A percentile compares a stretch with the other conserved stretches of the same genome.
Evolutionary conservation across 1,140 invertebrate species (phyloP).

Genomic region (Macrosteles quadrilineatus): DNA sequence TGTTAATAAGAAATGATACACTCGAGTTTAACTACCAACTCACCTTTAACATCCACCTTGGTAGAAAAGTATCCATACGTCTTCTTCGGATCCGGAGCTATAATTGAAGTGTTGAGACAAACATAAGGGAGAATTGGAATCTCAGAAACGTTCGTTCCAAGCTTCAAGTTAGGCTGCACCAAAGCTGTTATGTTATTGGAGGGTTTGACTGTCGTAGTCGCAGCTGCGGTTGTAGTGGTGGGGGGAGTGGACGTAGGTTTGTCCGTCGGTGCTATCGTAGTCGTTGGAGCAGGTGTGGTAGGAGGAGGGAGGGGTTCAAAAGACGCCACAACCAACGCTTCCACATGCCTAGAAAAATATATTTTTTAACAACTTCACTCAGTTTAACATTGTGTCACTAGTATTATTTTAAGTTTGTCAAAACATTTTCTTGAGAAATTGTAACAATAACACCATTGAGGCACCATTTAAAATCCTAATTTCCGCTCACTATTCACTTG

Average conservation of each 20-base stretch:
- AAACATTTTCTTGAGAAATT: too few relatives aligned
- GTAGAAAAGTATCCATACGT: conserved; percentile 70
- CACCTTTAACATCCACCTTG: conserved; percentile 37
- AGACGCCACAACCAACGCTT: conserved; percentile 68
- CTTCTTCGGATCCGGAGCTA: conserved; percentile 64
- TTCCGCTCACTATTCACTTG: too few relatives aligned
- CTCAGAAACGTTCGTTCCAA: conserved; percentile 18
- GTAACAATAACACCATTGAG: too few relatives aligned
- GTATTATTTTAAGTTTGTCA: too few relatives aligned
- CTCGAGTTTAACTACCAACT: too few relatives aligned
- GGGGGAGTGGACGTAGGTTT: conserved; percentile 41
- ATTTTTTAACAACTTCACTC: too few relatives aligned
- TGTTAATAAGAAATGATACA: too few relatives aligned
- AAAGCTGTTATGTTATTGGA: conserved; percentile 38
- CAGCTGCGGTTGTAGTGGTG: conserved; percentile 34
- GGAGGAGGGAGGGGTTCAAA: conserved; percentile 51
- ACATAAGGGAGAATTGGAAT: conserved; percentile 10
- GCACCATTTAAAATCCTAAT: too few relatives aligned
- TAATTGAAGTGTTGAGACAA: conserved; percentile 55
- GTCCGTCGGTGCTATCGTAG: conserved; percentile 32
- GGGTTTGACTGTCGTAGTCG: conserved; percentile 30
- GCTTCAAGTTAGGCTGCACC: conserved; percentile 55
- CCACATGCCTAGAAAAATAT: conserved; percentile 58
- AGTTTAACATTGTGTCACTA: too few relatives aligned
- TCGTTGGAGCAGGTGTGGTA: conserved; percentile 40